Conservation (phyloP, 2,113 vertebrate genomes). For the Marcusenius ussheri region DNA sequence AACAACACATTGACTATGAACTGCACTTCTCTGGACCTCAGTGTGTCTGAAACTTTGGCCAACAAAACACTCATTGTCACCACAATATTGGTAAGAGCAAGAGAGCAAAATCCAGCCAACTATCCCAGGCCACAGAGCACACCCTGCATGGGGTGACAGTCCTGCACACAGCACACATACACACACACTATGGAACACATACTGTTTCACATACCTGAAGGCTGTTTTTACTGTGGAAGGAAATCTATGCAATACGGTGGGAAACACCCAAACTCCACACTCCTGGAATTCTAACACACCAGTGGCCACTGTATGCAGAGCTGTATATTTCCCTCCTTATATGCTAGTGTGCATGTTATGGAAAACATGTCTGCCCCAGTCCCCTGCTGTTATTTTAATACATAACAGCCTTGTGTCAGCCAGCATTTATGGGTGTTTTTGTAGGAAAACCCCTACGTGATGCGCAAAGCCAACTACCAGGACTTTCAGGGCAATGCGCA, state of each 20-base stretch:
- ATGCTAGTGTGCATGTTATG: neutral
- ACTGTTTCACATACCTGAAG: neutral
- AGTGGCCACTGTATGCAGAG: neutral
- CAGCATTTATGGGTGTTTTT: neutral
- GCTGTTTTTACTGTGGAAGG: neutral
- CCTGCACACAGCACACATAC: neutral
- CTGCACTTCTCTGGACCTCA: slow-evolving; percentile 73
- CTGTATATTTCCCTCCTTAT: neutral
- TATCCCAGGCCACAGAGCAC: neutral
- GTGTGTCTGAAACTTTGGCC: slow-evolving; percentile 70
- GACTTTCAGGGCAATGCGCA: slow-evolving; percentile 67
- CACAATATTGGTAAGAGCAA: slow-evolving; percentile 74
- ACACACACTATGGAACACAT: neutral
- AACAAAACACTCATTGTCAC: slow-evolving; percentile 86
- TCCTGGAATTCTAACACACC: neutral
- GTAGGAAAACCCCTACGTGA: slow-evolving; percentile 85
- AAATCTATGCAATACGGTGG: neutral
- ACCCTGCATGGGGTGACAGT: neutral
- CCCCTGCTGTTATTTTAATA: neutral
- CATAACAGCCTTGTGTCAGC: neutral
- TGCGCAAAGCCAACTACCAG: slow-evolving; percentile 74
- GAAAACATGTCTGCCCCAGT: neutral
- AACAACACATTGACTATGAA: slow-evolving; percentile 83
- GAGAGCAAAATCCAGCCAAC: neutral
- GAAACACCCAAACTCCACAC: neutral